These are phyloP conservation scores for Hemichromis elongatus DNA, from an alignment of 2,113 vertebrate genomes.

Conservation along the genomic window DNA sequence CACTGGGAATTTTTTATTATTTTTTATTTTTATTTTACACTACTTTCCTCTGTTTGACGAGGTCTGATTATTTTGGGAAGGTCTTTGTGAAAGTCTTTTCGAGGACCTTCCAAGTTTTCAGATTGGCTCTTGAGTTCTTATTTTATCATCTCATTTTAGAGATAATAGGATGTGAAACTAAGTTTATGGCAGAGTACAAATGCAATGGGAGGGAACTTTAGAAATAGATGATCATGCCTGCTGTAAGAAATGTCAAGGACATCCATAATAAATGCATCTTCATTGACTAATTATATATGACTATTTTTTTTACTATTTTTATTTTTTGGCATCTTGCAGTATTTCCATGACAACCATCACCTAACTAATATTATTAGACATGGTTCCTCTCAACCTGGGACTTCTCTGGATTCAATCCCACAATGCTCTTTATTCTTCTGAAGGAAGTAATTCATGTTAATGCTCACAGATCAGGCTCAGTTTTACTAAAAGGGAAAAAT, in stretches of 20 bases:
- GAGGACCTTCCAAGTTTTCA: not conserved
- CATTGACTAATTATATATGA: not conserved
- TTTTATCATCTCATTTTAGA: not conserved
- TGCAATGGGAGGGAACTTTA: not conserved
- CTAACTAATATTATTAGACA: not conserved
- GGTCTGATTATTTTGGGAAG: not conserved
- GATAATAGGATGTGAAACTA: not conserved
- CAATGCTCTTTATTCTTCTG: not conserved
- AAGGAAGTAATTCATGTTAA: not conserved
- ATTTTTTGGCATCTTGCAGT: not conserved
- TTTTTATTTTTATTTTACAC: no score
- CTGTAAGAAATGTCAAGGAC: not conserved
- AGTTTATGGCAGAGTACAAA: not conserved
- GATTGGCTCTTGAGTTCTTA: not conserved
- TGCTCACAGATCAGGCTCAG: not conserved
- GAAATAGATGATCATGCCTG: not conserved
- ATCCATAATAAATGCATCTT: not conserved
- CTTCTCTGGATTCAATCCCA: not conserved
- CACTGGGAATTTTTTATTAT: no score
- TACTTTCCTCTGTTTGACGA: not conserved
- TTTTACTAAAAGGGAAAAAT: not conserved
- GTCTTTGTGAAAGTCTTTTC: not conserved
- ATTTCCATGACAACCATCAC: not conserved
- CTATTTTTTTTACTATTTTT: not conserved
- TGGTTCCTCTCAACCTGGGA: not conserved